These are phyloP conservation scores for Epizoanthus ramosus DNA, from an alignment of 92 coral and sea anemone genomes.

Conservation along the genomic window DNA sequence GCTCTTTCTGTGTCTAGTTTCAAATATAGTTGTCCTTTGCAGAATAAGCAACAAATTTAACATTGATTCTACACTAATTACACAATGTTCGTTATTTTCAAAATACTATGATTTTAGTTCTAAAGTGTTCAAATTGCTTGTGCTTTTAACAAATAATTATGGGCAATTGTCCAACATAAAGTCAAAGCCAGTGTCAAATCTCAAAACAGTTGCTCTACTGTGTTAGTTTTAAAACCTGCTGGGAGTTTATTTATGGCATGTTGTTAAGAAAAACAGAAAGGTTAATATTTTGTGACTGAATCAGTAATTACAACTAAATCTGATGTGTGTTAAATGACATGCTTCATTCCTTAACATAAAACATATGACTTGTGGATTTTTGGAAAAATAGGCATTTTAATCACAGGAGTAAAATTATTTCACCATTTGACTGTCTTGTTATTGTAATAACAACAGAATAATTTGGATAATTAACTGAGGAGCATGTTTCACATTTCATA, in stretches of 20 bases:
- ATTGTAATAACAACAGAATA: neutral
- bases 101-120: neutral
- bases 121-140: neutral
- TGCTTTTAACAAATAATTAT: neutral
- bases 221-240: neutral
- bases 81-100: neutral
- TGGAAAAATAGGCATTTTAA: neutral
- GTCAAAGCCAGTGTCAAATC: neutral
- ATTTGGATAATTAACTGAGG: neutral
- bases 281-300: too few relatives aligned
- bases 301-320: neutral
- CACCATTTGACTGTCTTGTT: neutral
- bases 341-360: neutral
- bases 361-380: neutral
- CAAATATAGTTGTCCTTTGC: neutral
- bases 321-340: neutral
- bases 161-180: neutral
- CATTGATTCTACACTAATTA: neutral
- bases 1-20: neutral
- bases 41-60: too few relatives aligned
- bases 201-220: neutral
- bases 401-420: neutral
- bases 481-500: constrained; percentile 3
- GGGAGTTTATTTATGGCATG: neutral
- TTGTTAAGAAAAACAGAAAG: neutral